Base-by-base conservation (phyloP, 1,140 invertebrate genomes). In the Orius laevigatus region DNA sequence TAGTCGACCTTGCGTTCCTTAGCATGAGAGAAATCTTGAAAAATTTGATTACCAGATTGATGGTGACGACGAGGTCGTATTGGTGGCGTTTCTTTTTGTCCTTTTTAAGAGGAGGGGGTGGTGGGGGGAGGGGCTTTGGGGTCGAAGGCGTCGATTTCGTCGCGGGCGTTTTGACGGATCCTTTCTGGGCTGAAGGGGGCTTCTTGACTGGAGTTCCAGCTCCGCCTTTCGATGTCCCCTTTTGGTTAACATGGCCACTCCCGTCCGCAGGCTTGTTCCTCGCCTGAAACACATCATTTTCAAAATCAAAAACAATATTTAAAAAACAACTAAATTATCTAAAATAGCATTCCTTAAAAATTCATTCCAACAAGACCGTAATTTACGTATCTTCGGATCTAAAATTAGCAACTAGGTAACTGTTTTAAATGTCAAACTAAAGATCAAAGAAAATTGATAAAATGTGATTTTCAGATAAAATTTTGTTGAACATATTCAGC, bases 261-360 rank as follows among this genome's bases (percentile, higher is more conserved):
- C 79, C 80, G 56, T 83, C 80, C 0, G 74, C 76, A n/a, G 80
- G 78, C 66, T 84, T 84, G 66, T 81, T 81, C 53, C 81, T 74
- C 49, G 81, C 81, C 81, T 83, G 62, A 11, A 62, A 56, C 45
- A 56, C 15, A 50, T 8, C 3, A 8, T 25, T 25, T 25, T 25
- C 25, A 25, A 25, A 25, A 25, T 25, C 25, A 25, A 25, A 25
- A 25, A 25, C 25, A 25, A 8, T 4, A 25, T n/a, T n/a, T n/a
- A 25, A 25, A 25, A 4, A 25, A 25, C 3, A 25, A 25, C 25
- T 25, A 25, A 3, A 25, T 3, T 8, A 25, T 25, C 25, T 25
- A 25, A 25, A 25, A 25, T 25, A 25, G 25, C 25, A 25, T 25
- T 25, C 25, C 3, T 25, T 25, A 4, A 25, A 25, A 25, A 25